These are phyloP conservation scores for Delphinapterus leucas DNA, from an alignment of 2,113 vertebrate genomes.

Conservation along the genomic window DNA sequence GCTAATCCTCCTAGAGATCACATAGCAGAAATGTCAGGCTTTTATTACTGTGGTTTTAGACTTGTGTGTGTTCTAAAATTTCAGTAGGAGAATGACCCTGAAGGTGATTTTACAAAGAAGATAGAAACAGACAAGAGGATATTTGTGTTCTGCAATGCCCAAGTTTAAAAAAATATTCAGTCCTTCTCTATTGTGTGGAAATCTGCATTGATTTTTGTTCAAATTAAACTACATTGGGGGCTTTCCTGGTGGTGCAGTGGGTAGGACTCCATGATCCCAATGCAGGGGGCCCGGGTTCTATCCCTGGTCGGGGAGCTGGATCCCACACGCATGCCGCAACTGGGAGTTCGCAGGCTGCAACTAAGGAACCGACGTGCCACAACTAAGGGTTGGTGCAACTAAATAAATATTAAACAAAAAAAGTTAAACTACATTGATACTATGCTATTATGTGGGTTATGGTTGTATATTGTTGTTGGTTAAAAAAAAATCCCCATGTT, in stretches of 20 bases:
- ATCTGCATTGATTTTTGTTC: constrained; percentile 27
- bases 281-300: too few species aligned
- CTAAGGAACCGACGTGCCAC: too few species aligned
- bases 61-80: neutral
- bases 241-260: too few species aligned
- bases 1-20: neutral
- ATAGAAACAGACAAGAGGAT: neutral
- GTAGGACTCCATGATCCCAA: too few species aligned
- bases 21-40: neutral
- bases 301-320: too few species aligned
- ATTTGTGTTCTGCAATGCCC: neutral
- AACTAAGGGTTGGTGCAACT: too few species aligned
- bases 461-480: neutral
- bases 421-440: constrained; percentile 12
- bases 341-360: too few species aligned
- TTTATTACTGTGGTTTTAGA: neutral
- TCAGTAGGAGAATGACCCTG: neutral
- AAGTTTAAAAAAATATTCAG: neutral
- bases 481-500: neutral
- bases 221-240: constrained; percentile 2
- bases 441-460: neutral
- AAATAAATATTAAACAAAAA: too few species aligned
- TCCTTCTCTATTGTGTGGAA: neutral
- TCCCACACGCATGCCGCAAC: too few species aligned
- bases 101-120: constrained; percentile 10